These are phyloP conservation scores for Stenchaetothrips biformis DNA, from an alignment of 2,888 invertebrate species.

Conservation along the genomic window DNA sequence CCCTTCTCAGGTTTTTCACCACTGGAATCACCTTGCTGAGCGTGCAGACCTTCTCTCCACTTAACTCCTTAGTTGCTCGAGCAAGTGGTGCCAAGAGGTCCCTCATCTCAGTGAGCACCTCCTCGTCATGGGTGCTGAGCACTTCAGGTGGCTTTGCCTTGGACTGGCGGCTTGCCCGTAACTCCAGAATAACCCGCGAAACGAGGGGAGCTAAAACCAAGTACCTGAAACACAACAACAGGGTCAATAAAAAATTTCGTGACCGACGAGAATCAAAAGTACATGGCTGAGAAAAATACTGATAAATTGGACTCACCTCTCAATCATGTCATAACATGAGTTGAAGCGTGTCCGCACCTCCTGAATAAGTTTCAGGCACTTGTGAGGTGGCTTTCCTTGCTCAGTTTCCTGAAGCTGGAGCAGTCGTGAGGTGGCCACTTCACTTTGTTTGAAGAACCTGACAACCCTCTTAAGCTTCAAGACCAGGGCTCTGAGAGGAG, in stretches of 20 bases:
- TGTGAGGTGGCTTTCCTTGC: background rate
- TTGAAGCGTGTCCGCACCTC: background rate
- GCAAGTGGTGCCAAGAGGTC: too few species aligned
- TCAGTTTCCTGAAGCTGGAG: background rate
- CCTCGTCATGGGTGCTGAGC: too few species aligned
- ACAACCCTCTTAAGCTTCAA: background rate
- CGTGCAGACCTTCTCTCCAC: background rate
- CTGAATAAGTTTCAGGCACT: too few species aligned
- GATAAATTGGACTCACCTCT: background rate
- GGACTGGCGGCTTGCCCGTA: too few species aligned
- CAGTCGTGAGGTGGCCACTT: slow-evolving; percentile 12
- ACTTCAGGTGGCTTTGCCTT: too few species aligned
- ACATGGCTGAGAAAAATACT: background rate
- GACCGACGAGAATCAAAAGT: background rate
- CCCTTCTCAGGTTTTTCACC: background rate
- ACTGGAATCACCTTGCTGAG: background rate
- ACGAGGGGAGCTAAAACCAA: too few species aligned
- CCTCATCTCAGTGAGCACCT: too few species aligned
- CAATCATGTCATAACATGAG: slow-evolving; percentile 6
- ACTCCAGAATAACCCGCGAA: too few species aligned
- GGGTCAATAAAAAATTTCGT: background rate
- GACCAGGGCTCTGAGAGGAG: background rate
- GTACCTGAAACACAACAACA: too few species aligned
- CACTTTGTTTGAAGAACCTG: background rate
- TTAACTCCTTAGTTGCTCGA: background rate